A percentile compares a stretch with the other conserved stretches of the same genome.
phyloP scores from a whole-genome alignment of 2,888 invertebrate genomes.

The Coleophora flavipennella region DNA sequence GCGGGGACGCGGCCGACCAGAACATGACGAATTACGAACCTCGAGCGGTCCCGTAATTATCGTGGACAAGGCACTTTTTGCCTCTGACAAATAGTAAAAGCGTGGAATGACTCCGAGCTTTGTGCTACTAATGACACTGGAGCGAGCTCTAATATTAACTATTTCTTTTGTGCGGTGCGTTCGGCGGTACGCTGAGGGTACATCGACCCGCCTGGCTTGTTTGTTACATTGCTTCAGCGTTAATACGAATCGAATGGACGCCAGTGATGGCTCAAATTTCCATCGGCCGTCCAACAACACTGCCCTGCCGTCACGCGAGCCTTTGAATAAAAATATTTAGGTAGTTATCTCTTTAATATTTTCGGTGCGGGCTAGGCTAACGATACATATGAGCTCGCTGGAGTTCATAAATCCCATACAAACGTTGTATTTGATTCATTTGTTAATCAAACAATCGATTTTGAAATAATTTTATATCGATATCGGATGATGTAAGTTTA shows the following conservation, averaged over 20 bases:
- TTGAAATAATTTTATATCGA: no score
- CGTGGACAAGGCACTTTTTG: constrained; percentile 71
- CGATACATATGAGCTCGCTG: no score
- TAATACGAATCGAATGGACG: constrained; percentile 66
- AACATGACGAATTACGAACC: constrained; percentile 70
- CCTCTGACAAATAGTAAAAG: constrained; percentile 69
- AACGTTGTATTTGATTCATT: no score
- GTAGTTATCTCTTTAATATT: constrained; percentile 25
- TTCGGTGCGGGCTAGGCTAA: not conserved
- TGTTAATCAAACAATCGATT: no score
- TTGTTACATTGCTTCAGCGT: constrained; percentile 64
- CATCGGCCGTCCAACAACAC: constrained; percentile 39
- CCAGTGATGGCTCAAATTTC: constrained; percentile 60
- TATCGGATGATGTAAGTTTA: no score
- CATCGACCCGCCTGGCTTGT: constrained; percentile 60
- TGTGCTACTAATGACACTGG: constrained; percentile 67
- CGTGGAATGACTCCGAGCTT: constrained; percentile 65
- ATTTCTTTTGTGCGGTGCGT: constrained; percentile 65
- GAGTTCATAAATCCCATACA: no score
- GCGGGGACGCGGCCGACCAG: constrained; percentile 59
- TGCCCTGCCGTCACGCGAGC: constrained; percentile 55
- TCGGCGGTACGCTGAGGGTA: constrained; percentile 45
- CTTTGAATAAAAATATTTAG: constrained; percentile 51
- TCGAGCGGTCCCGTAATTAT: constrained; percentile 70
- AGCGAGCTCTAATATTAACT: constrained; percentile 65